These are phyloP conservation scores for Ammospiza caudacuta DNA, from an alignment of 2,113 vertebrate genomes.

Conservation along the genomic window DNA sequence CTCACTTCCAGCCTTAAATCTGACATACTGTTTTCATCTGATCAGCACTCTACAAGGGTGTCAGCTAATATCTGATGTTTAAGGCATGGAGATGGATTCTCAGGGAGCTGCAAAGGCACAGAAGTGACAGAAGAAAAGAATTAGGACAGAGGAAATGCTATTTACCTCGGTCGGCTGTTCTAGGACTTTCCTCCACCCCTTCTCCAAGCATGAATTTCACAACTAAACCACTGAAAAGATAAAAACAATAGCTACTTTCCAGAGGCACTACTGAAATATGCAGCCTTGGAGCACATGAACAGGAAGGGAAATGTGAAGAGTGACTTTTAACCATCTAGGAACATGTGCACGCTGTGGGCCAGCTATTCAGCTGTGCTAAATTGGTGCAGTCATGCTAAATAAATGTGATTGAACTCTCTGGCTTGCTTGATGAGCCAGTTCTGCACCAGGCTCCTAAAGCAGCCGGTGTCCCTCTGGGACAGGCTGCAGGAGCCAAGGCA, in stretches of 20 bases:
- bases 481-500: neutral
- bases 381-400: neutral
- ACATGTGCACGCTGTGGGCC: neutral
- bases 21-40: neutral
- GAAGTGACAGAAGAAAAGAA: neutral
- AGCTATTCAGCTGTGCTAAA: neutral
- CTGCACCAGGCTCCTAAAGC: neutral
- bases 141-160: neutral
- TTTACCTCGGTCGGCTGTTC: neutral
- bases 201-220: neutral
- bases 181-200: neutral
- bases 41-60: neutral
- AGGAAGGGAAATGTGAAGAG: neutral
- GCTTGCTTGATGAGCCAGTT: neutral
- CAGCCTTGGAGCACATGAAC: neutral
- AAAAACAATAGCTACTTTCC: constrained; percentile 9
- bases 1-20: neutral
- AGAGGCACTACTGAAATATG: neutral
- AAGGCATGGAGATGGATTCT: neutral
- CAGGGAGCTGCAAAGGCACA: neutral
- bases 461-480: neutral
- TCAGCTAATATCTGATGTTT: neutral
- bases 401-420: neutral
- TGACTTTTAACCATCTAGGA: neutral
- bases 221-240: constrained; percentile 3